Conservation (phyloP, 1,140 invertebrate genomes). For the Cydia pomonella region DNA sequence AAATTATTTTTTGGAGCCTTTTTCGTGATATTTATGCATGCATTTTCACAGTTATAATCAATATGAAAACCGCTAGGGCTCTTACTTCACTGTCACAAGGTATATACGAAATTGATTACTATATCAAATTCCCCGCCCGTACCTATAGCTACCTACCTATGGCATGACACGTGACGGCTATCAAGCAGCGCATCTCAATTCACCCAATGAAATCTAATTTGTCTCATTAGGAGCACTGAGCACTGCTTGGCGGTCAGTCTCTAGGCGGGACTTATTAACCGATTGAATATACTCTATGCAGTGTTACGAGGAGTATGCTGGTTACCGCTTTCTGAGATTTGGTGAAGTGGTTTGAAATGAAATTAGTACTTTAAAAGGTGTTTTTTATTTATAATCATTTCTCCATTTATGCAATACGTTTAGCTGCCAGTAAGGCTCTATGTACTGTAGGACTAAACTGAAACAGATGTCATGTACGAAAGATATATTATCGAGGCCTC, state of each 20-base stretch:
- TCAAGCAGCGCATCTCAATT: slow-evolving; percentile 74
- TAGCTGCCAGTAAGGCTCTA: too few relatives aligned
- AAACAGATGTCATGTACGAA: too few relatives aligned
- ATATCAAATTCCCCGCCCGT: too few relatives aligned
- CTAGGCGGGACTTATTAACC: slow-evolving; percentile 36
- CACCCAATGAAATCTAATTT: slow-evolving; percentile 68
- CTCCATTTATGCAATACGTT: neutral
- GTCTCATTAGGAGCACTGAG: slow-evolving; percentile 59
- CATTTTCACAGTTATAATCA: too few relatives aligned
- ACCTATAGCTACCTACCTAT: slow-evolving; percentile 2
- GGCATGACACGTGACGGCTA: slow-evolving; percentile 39
- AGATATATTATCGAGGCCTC: too few relatives aligned
- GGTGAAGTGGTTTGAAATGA: neutral
- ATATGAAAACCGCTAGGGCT: too few relatives aligned
- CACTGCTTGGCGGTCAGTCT: slow-evolving; percentile 44
- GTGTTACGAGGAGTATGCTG: neutral
- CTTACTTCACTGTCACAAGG: too few relatives aligned
- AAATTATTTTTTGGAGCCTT: too few relatives aligned
- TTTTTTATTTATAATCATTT: neutral
- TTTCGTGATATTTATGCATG: too few relatives aligned
- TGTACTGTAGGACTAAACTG: too few relatives aligned
- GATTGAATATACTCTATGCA: neutral
- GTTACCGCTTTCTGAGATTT: neutral
- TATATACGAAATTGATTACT: too few relatives aligned
- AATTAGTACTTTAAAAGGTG: neutral